Evolutionary conservation across 2,888 invertebrate genomes (phyloP), one percentile per base, ranked within the genome.

Genomic region (Heliconius ismenius): DNA sequence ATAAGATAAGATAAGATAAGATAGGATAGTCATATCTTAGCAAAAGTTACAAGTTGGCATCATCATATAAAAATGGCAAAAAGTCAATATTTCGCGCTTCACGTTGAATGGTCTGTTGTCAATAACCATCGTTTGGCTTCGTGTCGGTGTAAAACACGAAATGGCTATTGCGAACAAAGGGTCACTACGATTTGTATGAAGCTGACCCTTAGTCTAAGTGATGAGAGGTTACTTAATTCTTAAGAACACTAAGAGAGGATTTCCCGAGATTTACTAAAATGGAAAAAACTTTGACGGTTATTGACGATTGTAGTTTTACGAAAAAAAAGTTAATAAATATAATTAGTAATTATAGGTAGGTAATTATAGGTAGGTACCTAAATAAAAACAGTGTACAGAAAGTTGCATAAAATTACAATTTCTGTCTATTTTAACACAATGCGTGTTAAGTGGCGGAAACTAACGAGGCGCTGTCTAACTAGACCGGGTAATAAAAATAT

Each of bases 91-190:
- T 60, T 43, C 43, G 60, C 62, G 3, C 21, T 63, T 64, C 26
- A 64, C 24, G 64, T 72, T 62, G 68, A 24, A 69, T 70, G 36
- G 49, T 75, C 62, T 58, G 75, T 75, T 70, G 63, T 75, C 75
- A 72, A 58, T 72, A 58, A 72, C 64, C n/a, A 76, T 76, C 65
- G 76, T 70, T 58, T 39, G 68, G 36, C 54, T 70, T 49, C 26
- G 72, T 76, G 76, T 64, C 84, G 82, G 86, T 88, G 89, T 91
- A 90, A 91, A 91, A 91, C 89, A 87, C 81, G 83, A 90, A 92
- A 92, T 91, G 90, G 91, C 92, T 90, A 90, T 89, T 84, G 88
- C 89, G 91, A 89, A 92, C 92, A 92, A 92, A 90, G 89, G 88
- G 83, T 43, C 82, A 83, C 65, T 84, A 83, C 80, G 83, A 83